Base-by-base conservation (phyloP, 2,113 vertebrate species). In the Ictalurus punctatus region DNA sequence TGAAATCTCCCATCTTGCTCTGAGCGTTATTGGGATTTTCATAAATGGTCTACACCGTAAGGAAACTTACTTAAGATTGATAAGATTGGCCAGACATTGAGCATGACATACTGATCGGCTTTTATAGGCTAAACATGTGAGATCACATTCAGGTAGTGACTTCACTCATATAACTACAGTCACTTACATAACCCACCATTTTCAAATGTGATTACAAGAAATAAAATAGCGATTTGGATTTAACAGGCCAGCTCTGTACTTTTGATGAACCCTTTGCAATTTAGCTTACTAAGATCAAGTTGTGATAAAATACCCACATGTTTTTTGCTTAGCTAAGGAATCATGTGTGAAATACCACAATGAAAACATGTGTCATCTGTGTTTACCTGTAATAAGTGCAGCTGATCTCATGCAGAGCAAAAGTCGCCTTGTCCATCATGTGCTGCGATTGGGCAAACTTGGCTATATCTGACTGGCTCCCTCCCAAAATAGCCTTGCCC, bases 381-480 rank as follows among this genome's bases (percentile, higher is more conserved):
- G 21, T 58, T 93, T 92, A 96, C 95, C 95, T 95, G 92, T 96
- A 96, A 87, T 94, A 94, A 7, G 92, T 94, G 91, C 96, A 96
- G 40, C 93, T 95, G 90, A 96, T 94, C 91, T 96, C 95, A 87
- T 96, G 95, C 19, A 93, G 91, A 87, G 94, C 94, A 89, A 96
- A 96, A 1, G 95, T 96, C 74, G 94, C 94, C 87, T 95, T 96
- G 93, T 96, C 95, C 91, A 95, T 92, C 17, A 91, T 94, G 91
- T 94, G 91, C 92, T 95, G 94, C 0, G 92, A 94, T 17, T 91
- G 92, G 17, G 95, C 95, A 78, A 96, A 96, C 82, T 93, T 93
- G 14, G 95, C 95, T 76, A 96, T 84, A 67, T 95, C 94, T 1
- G 96, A 96, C 81, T 91, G 93, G 67, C 95, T 95, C 73, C 96